Percentiles rank a stretch among this genome's conserved stretches.
These are phyloP conservation scores for Brachyptera risi DNA, from an alignment of 2,888 invertebrate species.

Conservation along the genomic window DNA sequence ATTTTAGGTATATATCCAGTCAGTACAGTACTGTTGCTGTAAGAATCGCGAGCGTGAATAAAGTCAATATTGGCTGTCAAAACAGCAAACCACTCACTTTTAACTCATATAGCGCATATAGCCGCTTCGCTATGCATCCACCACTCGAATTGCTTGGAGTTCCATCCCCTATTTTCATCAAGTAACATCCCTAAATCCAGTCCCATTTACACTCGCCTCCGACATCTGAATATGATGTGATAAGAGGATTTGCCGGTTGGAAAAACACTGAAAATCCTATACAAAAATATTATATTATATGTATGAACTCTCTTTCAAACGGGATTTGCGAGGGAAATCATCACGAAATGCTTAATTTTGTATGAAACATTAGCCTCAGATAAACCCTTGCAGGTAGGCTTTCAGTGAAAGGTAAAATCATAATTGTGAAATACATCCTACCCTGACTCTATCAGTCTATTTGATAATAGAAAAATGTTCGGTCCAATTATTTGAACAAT, in stretches of 20 bases:
- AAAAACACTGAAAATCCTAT: constrained; percentile 8
- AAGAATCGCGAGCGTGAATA: constrained; percentile 3
- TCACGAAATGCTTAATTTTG: too few relatives aligned
- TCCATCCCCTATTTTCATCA: background rate
- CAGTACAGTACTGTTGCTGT: too few relatives aligned
- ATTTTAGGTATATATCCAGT: too few relatives aligned
- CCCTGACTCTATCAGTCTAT: too few relatives aligned
- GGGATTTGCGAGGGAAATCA: too few relatives aligned
- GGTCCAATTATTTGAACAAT: too few relatives aligned
- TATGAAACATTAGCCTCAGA: too few relatives aligned
- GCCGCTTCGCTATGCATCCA: background rate
- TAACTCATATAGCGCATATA: background rate
- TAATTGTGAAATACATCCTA: too few relatives aligned
- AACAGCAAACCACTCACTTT: constrained; percentile 6
- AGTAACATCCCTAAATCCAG: background rate
- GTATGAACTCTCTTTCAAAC: too few relatives aligned
- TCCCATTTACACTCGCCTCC: background rate
- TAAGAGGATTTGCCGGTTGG: constrained; percentile 1
- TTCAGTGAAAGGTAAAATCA: too few relatives aligned
- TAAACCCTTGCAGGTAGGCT: too few relatives aligned
- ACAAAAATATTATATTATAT: constrained; percentile 12
- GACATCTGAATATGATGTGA: background rate
- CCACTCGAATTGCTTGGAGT: background rate
- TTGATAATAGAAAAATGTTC: too few relatives aligned
- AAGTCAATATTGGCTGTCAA: constrained; percentile 21